Conservation (phyloP, 1,140 invertebrate genomes). For the Melipona quadrifasciata region DNA sequence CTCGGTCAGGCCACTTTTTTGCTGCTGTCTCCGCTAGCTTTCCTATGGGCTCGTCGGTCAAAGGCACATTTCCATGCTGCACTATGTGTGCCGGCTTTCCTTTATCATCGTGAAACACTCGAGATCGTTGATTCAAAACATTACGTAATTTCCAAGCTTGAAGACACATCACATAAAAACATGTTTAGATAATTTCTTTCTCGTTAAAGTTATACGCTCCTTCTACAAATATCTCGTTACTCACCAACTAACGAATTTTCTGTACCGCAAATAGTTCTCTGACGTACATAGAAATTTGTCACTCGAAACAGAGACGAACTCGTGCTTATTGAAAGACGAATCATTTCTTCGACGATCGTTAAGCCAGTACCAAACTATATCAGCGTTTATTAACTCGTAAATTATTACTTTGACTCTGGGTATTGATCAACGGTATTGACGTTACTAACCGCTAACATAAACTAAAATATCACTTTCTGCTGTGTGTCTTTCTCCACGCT, state of each 20-base stretch:
- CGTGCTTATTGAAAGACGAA: not conserved
- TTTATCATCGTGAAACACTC: not conserved
- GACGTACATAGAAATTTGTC: no score
- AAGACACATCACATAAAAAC: not conserved
- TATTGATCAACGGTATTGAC: no score
- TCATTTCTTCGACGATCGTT: not conserved
- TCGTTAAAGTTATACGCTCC: not conserved
- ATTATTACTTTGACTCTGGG: no score
- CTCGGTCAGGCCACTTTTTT: constrained; percentile 82
- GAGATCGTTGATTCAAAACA: not conserved
- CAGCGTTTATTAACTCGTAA: no score
- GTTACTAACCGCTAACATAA: no score
- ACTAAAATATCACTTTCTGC: no score
- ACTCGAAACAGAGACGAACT: not conserved
- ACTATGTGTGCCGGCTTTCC: constrained; percentile 36
- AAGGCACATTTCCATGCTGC: constrained; percentile 79
- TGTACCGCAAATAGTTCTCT: not conserved
- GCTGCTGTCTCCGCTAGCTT: constrained; percentile 83
- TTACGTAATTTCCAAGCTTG: not conserved
- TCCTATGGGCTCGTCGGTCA: constrained; percentile 85
- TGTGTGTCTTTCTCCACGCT: no score
- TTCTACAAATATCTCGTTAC: not conserved
- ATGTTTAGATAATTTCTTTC: not conserved
- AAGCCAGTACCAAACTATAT: no score
- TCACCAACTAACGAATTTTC: not conserved